Base-by-base conservation (phyloP, 2,113 vertebrate genomes). In the Delphinus delphis region DNA sequence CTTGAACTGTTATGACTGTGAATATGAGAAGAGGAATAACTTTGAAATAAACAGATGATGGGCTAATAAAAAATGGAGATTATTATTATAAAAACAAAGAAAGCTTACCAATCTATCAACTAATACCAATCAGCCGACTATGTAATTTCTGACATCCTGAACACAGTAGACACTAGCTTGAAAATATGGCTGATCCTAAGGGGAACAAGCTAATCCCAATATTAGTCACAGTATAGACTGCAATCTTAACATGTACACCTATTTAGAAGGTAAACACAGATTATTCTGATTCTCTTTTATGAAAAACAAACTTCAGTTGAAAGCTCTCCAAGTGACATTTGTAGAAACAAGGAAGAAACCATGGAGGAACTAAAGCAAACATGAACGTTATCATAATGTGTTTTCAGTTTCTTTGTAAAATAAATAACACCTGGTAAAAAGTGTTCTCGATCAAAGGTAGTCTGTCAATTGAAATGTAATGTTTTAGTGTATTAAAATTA, bases 231-330 rank as follows among this genome's bases (percentile, higher is more conserved):
- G 63, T 25, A 38, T 0, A 41, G 55, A 60, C 6, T 38, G 21
- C 3, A 86, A 50, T 9, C 26, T 36, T 83, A 58, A 47, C 53
- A 68, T 13, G 55, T 20, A 67, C 15, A 53, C 71, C 38, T 33
- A 63, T 65, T 50, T 67, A 63, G 21, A 91, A 88, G 23, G 50
- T 79, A 86, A 83, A 83, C 3, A 74, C 20, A 83, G 82, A 71
- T 58, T 55, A 81, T 70, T 11, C 33, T 63, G 53, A 68, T 60
- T 71, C 26, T 92, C 38, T 85, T 90, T 82, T 26, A 53, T 65
- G 73, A 79, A 97, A 93, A 93, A 82, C 53, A 93, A 87, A 79
- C 67, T 93, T 93, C 33, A 73, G 62, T 60, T 86, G 62, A 88
- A 96, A 93, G 44, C 13, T 53, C 36, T 83, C 55, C 28, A 71